Conservation (phyloP, 2,797 vertebrate genomes). For the Sciaenops ocellatus region DNA sequence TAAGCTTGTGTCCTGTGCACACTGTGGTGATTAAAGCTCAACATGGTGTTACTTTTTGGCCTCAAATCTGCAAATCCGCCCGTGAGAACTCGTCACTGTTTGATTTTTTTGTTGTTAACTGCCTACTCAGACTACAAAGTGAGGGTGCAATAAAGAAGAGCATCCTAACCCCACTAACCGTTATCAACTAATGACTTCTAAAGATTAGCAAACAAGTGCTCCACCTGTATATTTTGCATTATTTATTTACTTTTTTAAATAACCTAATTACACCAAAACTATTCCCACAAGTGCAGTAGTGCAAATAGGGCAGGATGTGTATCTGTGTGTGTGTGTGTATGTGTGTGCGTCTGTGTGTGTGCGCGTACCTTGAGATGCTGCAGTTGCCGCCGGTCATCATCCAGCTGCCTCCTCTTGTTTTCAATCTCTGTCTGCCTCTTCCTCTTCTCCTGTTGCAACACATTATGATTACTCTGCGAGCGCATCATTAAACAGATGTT, state of each 20-base stretch:
- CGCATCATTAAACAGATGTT: background rate
- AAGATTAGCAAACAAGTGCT: background rate
- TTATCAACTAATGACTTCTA: background rate
- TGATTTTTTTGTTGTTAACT: background rate
- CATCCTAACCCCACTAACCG: background rate
- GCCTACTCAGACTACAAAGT: background rate
- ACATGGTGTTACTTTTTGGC: background rate
- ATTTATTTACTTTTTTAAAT: background rate
- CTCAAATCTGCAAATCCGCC: background rate
- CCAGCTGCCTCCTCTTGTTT: slow-evolving; percentile 93
- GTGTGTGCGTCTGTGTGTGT: slow-evolving; percentile 12
- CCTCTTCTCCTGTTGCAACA: slow-evolving; percentile 90
- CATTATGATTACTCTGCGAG: slow-evolving; percentile 6
- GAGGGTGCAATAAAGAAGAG: background rate
- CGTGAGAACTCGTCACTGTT: background rate
- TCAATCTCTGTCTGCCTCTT: slow-evolving; percentile 94
- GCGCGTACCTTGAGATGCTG: slow-evolving; percentile 94
- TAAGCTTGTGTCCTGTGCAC: background rate
- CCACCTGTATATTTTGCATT: background rate
- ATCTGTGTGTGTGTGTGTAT: slow-evolving; percentile 1
- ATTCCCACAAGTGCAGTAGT: background rate
- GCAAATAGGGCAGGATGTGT: slow-evolving; percentile 3
- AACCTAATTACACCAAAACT: background rate
- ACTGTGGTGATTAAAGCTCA: background rate
- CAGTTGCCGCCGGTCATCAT: slow-evolving; percentile 94